phyloP scores from a whole-genome alignment of 2,888 invertebrate species.

The Eugnorisma glareosa region DNA sequence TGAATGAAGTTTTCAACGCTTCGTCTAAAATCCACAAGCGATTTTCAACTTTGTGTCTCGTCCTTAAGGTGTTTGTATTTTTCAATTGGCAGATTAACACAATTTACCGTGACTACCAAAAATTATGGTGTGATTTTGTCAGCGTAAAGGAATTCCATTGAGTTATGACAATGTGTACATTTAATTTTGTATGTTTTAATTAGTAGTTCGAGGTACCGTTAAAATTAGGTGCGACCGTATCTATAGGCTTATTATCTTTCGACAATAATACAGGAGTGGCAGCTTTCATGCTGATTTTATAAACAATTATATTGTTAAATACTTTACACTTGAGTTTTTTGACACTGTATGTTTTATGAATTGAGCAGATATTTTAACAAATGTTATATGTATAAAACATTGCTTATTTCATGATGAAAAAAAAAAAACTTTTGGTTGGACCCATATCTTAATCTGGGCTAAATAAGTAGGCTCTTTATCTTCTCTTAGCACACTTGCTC shows the following conservation, averaged over 20 bases:
- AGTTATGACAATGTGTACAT: conserved; percentile 68
- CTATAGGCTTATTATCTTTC: conserved; percentile 27
- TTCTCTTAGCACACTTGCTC: background rate
- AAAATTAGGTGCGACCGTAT: conserved; percentile 48
- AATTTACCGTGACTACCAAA: conserved; percentile 73
- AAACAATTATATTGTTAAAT: conserved; percentile 45
- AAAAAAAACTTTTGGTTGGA: background rate
- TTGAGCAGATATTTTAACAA: background rate
- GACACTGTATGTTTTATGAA: background rate
- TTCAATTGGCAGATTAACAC: conserved; percentile 56
- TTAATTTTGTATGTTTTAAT: conserved; percentile 71
- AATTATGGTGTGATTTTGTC: conserved; percentile 71
- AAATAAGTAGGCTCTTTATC: background rate
- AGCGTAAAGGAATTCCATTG: conserved; percentile 76
- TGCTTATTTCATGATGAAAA: too few relatives aligned
- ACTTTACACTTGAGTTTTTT: background rate
- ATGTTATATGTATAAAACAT: too few relatives aligned
- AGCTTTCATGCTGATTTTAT: conserved; percentile 27
- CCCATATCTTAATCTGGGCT: background rate
- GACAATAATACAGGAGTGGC: conserved; percentile 30
- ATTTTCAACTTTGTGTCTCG: conserved; percentile 63
- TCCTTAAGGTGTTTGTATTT: conserved; percentile 46
- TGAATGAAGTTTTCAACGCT: conserved; percentile 72
- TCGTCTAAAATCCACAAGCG: conserved; percentile 38
- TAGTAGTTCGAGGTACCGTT: conserved; percentile 60